phyloP scores from a whole-genome alignment of 2,113 vertebrate species.

The Pithys albifrons region DNA sequence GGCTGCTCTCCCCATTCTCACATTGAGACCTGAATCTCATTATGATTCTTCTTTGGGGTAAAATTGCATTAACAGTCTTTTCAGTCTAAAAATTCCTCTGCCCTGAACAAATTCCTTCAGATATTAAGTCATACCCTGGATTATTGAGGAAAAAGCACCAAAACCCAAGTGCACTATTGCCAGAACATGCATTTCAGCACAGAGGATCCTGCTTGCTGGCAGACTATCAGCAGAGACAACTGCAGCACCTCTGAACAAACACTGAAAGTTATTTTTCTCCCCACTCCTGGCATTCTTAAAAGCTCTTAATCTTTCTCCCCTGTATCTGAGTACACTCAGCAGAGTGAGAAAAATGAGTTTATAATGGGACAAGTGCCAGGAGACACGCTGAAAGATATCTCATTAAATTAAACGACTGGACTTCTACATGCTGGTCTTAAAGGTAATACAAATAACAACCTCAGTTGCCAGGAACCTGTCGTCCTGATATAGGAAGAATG shows the following conservation, averaged over 20 bases:
- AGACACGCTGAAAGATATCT: background rate
- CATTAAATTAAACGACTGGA: slow-evolving; percentile 19
- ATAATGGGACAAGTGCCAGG: slow-evolving; percentile 19
- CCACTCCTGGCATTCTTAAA: background rate
- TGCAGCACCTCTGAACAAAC: background rate
- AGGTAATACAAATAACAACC: slow-evolving; percentile 12
- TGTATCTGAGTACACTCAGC: background rate
- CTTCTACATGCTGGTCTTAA: background rate
- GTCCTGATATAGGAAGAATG: slow-evolving; percentile 61
- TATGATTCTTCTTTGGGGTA: background rate
- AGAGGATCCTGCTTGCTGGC: background rate
- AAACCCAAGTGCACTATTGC: background rate
- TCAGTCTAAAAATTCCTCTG: background rate
- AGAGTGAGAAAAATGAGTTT: background rate
- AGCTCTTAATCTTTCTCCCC: slow-evolving; percentile 18
- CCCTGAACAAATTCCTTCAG: background rate
- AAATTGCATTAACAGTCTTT: background rate
- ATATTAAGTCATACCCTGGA: background rate
- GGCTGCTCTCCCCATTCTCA: background rate
- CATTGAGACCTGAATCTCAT: background rate
- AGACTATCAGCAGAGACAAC: background rate
- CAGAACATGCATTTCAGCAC: background rate
- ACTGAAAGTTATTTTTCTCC: background rate
- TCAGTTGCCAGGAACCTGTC: slow-evolving; percentile 55
- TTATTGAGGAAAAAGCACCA: background rate